Evolutionary conservation across 2,113 vertebrate species (phyloP), one percentile per base, ranked within the genome.

Genomic region (Gavia stellata): DNA sequence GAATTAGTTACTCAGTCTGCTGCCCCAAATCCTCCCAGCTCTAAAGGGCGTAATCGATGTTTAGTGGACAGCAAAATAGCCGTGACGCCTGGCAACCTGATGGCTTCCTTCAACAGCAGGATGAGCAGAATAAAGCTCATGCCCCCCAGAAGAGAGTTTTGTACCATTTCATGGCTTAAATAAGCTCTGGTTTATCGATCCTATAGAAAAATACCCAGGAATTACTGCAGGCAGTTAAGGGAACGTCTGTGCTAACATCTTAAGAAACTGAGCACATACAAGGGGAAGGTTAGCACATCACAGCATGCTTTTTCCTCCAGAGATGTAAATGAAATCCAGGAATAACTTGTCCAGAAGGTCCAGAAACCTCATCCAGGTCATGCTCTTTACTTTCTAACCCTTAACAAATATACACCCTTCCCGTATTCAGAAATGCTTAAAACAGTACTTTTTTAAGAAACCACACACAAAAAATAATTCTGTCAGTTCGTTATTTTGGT

Each of bases 21-120:
- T 81, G 40, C 31, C 28, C 44, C 12, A 81, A 75, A 33, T 31
- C 12, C n/a, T 42, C 26, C 31, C 34, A 59, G 29, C 36, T 66
- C 26, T 49, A 23, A 90, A 65, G n/a, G 21, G 31, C n/a, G 26
- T 21, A 45, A 28, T 12, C 2, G 1, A 66, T 0, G 0, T 56
- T 45, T 18, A 29, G n/a, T 10, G 14, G 47, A 40, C 36, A 71
- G 19, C 44, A 70, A 16, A 89, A 71, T 0, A 86, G 53, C 17
- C 26, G 40, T 15, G 6, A 74, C 15, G 23, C 36, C 56, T 0
- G 0, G 20, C 38, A 79, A 40, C 31, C 18, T 34, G 15, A 75
- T 11, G 31, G 56, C 53, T 92, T 79, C 58, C 47, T 85, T 90
- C 44, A 66, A 42, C 26, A 59, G 49, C 0, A 56, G 24, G 10